Percentiles rank a stretch among this genome's conserved stretches.
Conservation (phyloP, 2,113 vertebrate species). For the Rhineura floridana region DNA sequence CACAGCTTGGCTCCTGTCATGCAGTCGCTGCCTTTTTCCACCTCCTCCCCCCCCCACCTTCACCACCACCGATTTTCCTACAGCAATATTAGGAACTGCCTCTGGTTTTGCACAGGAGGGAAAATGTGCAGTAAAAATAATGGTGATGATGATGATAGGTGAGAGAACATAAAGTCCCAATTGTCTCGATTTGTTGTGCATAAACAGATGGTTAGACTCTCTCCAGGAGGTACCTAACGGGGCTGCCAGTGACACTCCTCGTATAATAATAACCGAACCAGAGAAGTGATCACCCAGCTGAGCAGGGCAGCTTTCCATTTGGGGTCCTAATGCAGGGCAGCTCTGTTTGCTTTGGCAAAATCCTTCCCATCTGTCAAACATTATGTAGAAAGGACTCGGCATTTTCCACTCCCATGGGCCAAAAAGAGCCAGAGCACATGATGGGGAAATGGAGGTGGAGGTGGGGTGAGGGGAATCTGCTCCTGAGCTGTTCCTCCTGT, state of each 20-base stretch:
- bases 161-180: not conserved
- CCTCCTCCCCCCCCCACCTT: too few species aligned
- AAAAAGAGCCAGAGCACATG: not conserved
- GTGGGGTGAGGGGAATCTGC: not conserved
- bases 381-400: not conserved
- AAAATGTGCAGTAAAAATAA: not conserved
- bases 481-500: not conserved
- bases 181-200: not conserved
- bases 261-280: not conserved
- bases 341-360: conserved; percentile 27
- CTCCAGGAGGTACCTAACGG: not conserved
- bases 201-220: not conserved
- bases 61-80: not conserved
- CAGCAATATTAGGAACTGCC: not conserved
- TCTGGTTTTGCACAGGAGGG: not conserved
- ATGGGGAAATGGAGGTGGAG: not conserved
- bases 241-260: not conserved
- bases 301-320: not conserved
- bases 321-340: not conserved
- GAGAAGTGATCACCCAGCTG: not conserved
- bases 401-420: conserved; percentile 14
- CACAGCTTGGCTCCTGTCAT: not conserved
- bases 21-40: too few species aligned
- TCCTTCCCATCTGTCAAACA: conserved; percentile 19
- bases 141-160: not conserved